Evolutionary conservation across 2,113 vertebrate genomes (phyloP).

Genomic region (Okapia johnstoni): DNA sequence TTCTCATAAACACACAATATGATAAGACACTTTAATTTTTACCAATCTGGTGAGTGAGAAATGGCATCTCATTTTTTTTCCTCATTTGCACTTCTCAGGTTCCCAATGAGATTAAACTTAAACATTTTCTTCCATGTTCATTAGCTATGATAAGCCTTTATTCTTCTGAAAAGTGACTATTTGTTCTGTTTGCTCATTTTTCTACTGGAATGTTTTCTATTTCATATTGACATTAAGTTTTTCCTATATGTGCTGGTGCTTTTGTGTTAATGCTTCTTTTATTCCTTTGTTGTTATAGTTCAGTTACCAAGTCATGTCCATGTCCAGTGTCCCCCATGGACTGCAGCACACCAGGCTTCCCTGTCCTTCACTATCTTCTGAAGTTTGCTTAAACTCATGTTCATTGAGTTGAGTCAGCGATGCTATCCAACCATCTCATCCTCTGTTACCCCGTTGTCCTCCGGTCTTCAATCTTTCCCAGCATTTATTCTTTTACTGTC

Average conservation of each 20-base stretch:
- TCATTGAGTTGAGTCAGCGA: neutral
- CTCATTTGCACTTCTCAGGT: neutral
- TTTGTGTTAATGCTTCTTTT: neutral
- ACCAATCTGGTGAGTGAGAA: neutral
- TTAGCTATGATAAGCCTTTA: neutral
- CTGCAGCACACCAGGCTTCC: neutral
- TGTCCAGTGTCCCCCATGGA: neutral
- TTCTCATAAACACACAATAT: neutral
- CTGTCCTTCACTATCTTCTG: neutral
- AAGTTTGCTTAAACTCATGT: neutral
- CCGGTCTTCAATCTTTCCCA: neutral
- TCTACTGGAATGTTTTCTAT: neutral
- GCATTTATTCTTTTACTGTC: neutral
- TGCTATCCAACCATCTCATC: neutral
- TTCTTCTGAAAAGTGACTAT: neutral
- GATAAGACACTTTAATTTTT: conserved; percentile 18
- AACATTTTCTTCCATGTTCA: neutral
- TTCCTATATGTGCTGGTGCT: neutral
- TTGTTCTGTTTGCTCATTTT: neutral
- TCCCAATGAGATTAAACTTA: neutral
- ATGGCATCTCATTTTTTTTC: neutral
- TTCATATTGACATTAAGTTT: neutral
- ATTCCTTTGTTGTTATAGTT: neutral
- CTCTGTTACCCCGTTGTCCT: neutral
- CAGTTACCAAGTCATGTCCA: neutral